A percentile compares a stretch with the other conserved stretches of the same genome.
Conservation (phyloP, 2,113 vertebrate species). For the Gasterosteus aculeatus region DNA sequence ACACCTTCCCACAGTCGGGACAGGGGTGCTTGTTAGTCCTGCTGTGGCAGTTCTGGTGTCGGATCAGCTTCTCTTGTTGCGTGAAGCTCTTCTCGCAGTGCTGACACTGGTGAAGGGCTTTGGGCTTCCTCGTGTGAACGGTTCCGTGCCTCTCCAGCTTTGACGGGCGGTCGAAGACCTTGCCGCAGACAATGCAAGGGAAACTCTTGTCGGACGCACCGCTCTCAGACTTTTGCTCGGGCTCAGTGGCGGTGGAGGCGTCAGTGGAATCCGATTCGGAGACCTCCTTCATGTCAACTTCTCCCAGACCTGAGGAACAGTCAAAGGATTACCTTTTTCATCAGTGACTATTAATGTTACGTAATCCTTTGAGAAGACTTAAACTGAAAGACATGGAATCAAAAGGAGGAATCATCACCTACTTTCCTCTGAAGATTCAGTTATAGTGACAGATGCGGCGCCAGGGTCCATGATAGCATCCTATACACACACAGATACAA, state of each 20-base stretch:
- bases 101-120: conserved; percentile 46
- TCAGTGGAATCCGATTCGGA: conserved; percentile 52
- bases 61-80: conserved; percentile 60
- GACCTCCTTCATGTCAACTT: conserved; percentile 11
- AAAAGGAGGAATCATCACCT: conserved; percentile 25
- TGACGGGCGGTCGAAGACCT: conserved; percentile 65
- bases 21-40: conserved; percentile 71
- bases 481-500: conserved; percentile 18
- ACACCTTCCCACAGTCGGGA: conserved; percentile 71
- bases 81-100: conserved; percentile 67
- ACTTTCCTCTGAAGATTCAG: conserved; percentile 62
- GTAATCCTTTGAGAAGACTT: background rate
- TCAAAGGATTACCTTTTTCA: background rate
- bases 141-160: conserved; percentile 66
- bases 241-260: conserved; percentile 4
- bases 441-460: conserved; percentile 41
- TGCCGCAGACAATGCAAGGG: conserved; percentile 62
- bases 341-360: background rate
- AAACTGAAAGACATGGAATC: background rate
- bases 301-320: conserved; percentile 38
- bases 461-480: conserved; percentile 69
- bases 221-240: background rate
- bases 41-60: conserved; percentile 65
- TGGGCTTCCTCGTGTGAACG: conserved; percentile 51
- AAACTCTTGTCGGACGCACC: conserved; percentile 44